phyloP scores from a whole-genome alignment of 2,888 invertebrate genomes.

The Drosophila phalerata region DNA sequence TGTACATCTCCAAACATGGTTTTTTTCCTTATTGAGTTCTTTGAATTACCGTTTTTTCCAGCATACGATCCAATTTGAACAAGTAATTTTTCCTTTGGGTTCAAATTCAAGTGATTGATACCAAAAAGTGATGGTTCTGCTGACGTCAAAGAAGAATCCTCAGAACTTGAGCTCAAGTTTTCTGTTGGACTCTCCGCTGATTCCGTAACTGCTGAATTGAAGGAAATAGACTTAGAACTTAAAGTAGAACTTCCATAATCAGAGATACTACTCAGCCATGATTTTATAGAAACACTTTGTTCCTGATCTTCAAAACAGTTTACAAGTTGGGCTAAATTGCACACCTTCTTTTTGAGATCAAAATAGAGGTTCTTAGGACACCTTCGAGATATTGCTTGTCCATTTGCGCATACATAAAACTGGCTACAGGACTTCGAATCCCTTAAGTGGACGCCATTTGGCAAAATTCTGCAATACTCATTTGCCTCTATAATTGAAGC shows the following conservation, averaged over 20 bases:
- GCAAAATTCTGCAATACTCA: conserved; percentile 3
- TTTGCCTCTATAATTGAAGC: background rate
- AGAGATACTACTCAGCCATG: background rate
- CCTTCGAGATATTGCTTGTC: background rate
- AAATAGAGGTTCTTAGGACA: conserved; percentile 8
- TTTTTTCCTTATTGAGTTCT: background rate
- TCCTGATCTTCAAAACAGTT: conserved; percentile 1
- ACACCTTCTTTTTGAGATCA: conserved; percentile 14
- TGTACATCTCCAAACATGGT: background rate
- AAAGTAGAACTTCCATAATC: background rate
- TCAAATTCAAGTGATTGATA: background rate
- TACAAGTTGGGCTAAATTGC: conserved; percentile 7
- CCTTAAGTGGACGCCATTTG: conserved; percentile 13
- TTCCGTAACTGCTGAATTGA: background rate
- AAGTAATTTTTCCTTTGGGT: background rate
- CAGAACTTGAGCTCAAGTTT: background rate
- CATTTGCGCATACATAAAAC: conserved; percentile 14
- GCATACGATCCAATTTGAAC: background rate
- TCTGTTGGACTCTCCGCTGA: background rate
- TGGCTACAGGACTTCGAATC: conserved; percentile 7
- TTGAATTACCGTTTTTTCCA: background rate
- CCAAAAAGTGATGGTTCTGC: background rate
- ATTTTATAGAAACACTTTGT: background rate
- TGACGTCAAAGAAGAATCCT: background rate
- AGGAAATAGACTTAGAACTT: background rate